Evolutionary conservation across 2,113 vertebrate species (phyloP), one percentile per base, ranked within the genome.

Genomic region (Saimiri boliviensis): DNA sequence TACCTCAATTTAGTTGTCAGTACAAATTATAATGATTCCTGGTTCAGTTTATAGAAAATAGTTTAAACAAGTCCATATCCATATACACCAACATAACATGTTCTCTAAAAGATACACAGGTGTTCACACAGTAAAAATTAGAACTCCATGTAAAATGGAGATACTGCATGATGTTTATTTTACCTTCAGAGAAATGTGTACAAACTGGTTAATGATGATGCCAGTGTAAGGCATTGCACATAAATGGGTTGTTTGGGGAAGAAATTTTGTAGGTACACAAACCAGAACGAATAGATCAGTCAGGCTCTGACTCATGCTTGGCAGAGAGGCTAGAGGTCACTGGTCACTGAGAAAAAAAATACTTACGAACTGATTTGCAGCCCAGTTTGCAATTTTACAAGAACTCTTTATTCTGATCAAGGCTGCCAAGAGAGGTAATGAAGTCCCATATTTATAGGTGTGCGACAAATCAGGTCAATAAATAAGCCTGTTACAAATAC

Each of bases 1-100:
- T 92, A 79, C 54, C 83, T 90, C 71, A n/a, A 23, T 66, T 89
- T 88, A 58, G 54, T 96, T 96, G 63, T 79, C 86, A 84, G 71
- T 35, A 12, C 11, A 93, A 70, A 92, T 77, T 77, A 54, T 40
- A 80, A 76, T 86, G 76, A 95, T 42, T 95, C n/a, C 56, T 49
- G 21, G 35, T 20, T 86, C 82, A 94, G 54, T 76, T 68, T 60
- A 71, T 17, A 68, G 25, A n/a, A 95, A 87, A 93, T 10, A 86
- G 87, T 71, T 94, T 63, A 92, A 81, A 42, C 52, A 80, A 96
- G 4, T 73, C 45, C 27, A 70, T 42, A 70, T n/a, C 70, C 21
- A 79, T 30, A 88, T 4, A 93, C 6, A 86, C 12, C 11, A 86
- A 95, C 54, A 77, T 80, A 93, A 74, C 83, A 84, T 27, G 56